Percentiles rank a stretch among this genome's conserved stretches.
Conservation (phyloP, 92 coral and sea anemone species). For the Zoanthus sociatus region DNA sequence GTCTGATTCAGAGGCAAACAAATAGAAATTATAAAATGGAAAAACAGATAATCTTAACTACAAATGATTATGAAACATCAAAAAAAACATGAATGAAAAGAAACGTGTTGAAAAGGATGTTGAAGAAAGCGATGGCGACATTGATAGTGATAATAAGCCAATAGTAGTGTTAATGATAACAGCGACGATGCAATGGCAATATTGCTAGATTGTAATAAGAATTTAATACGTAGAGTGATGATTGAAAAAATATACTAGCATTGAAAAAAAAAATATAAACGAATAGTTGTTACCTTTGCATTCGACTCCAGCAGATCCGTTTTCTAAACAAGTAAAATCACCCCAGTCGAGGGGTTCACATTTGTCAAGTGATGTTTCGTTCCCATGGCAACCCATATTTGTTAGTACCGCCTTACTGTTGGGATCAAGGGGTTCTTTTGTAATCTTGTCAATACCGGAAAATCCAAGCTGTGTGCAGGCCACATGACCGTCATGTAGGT, state of each 20-base stretch:
- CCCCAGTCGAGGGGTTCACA: constrained; percentile 81
- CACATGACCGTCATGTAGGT: constrained; percentile 62
- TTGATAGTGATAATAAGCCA: not conserved
- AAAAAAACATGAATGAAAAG: not conserved
- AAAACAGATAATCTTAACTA: not conserved
- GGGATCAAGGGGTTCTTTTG: constrained; percentile 43
- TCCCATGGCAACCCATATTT: constrained; percentile 73
- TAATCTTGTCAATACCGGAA: constrained; percentile 41
- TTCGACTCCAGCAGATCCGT: constrained; percentile 79
- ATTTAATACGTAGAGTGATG: no score
- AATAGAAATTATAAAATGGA: not conserved
- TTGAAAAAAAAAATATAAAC: not conserved
- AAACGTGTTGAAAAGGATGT: not conserved
- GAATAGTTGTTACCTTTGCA: constrained; percentile 73
- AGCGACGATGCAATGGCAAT: not conserved
- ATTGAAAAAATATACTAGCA: not conserved
- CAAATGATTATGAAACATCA: not conserved
- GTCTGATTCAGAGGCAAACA: constrained; percentile 35
- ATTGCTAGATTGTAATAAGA: not conserved
- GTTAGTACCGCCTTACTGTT: constrained; percentile 72
- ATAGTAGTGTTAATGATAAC: not conserved
- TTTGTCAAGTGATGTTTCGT: constrained; percentile 68
- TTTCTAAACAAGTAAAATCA: constrained; percentile 47
- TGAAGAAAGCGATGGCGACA: not conserved
- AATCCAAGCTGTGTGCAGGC: constrained; percentile 86